Percentiles rank a stretch among this genome's conserved stretches.
phyloP scores from a whole-genome alignment of 2,113 vertebrate genomes.

The Corythaixoides concolor region DNA sequence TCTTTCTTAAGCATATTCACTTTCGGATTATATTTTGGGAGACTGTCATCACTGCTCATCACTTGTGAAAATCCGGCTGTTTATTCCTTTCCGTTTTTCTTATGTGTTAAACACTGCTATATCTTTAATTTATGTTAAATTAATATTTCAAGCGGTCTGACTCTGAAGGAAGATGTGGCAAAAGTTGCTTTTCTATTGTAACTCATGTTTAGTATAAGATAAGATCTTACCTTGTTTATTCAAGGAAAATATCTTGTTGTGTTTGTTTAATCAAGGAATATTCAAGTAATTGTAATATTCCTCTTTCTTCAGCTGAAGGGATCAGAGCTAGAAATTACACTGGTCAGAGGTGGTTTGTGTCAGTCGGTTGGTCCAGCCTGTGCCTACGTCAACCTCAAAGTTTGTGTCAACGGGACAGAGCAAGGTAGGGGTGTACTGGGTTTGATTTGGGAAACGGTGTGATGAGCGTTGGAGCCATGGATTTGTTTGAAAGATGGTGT shows the following conservation, averaged over 20 bases:
- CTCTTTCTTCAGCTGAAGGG: constrained; percentile 84
- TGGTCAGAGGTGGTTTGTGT: constrained; percentile 77
- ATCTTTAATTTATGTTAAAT: not conserved
- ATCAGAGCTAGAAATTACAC: constrained; percentile 89
- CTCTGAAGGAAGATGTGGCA: not conserved
- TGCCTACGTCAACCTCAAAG: constrained; percentile 86
- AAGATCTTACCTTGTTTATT: not conserved
- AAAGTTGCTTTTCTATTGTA: not conserved
- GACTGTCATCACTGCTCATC: not conserved
- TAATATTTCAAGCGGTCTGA: not conserved
- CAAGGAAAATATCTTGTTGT: not conserved
- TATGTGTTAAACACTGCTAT: not conserved
- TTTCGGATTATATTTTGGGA: not conserved
- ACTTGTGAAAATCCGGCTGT: not conserved
- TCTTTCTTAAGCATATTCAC: not conserved
- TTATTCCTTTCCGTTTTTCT: not conserved
- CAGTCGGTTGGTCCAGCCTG: constrained; percentile 82
- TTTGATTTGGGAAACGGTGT: not conserved
- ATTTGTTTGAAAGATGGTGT: not conserved
- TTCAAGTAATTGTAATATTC: not conserved
- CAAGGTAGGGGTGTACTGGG: constrained; percentile 78
- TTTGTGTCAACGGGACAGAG: constrained; percentile 80
- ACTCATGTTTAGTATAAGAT: not conserved
- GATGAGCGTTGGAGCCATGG: not conserved
- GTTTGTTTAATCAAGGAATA: not conserved